Evolutionary conservation across 2,797 vertebrate species (phyloP), one percentile per base, ranked within the genome.

Genomic region (Zonotrichia albicollis): DNA sequence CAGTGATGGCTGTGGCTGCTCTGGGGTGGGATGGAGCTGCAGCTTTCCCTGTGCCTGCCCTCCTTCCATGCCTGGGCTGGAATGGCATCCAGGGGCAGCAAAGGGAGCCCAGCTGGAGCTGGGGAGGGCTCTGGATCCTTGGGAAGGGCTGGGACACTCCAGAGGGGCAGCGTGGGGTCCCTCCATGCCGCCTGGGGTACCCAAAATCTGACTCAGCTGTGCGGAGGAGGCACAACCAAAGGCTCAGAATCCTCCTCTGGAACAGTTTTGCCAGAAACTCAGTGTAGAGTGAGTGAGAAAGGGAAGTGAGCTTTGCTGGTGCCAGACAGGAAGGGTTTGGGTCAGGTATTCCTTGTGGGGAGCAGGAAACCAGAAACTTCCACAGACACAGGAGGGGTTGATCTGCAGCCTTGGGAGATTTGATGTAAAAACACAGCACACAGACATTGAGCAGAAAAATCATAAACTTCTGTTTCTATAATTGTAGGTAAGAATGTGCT

Each of bases 101-200:
- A 6, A 16, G 55, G 42, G 48, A 62, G 42, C 26, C 72, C 26
- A 34, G 61, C n/a, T 58, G 34, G 9, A 0, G 0, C 0, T 58
- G 46, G 54, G 18, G 54, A 76, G 48, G 38, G 11, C 12, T 66
- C 53, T 57, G 38, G 61, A 5, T 60, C 8, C 3, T 21, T 22
- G 64, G 43, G 40, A 61, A 86, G 20, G 57, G 53, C 42, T 21
- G 65, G 23, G 42, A 21, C 48, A 10, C 3, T 2, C 13, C 42
- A 29, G 32, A 42, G 50, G 46, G 43, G n/a, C n/a, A n/a, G n/a
- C n/a, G 38, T 38, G 38, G 36, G 38, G 3, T 38, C 38, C 38
- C 38, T 38, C 38, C 38, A n/a, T n/a, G n/a, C n/a, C n/a, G n/a
- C 11, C 11, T 38, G 38, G 38, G 38, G 38, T 38, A 38, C 17